phyloP scores from a whole-genome alignment of 2,888 invertebrate species.

The Dusona sp. region DNA sequence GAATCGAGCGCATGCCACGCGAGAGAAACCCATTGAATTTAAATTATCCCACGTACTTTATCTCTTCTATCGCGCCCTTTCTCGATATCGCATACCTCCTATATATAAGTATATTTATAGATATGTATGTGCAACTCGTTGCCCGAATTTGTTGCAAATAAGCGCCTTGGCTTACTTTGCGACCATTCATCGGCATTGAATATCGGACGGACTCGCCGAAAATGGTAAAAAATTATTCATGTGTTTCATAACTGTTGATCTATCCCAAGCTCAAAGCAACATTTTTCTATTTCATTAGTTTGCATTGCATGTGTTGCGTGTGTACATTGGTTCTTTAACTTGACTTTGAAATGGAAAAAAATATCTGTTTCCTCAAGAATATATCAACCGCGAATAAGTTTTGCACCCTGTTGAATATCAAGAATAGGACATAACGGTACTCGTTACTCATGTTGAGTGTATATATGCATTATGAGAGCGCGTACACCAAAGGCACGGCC shows the following conservation, averaged over 20 bases:
- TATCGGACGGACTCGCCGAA: neutral
- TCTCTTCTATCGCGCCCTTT: slow-evolving; percentile 56
- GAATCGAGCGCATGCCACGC: slow-evolving; percentile 60
- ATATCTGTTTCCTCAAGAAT: neutral
- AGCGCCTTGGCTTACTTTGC: slow-evolving; percentile 17
- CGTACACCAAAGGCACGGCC: slow-evolving; percentile 5
- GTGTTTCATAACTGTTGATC: neutral
- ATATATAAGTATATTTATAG: neutral
- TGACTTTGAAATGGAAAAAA: neutral
- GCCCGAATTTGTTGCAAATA: slow-evolving; percentile 43
- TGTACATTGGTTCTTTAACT: neutral
- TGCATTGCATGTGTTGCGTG: neutral
- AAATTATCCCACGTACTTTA: slow-evolving; percentile 73
- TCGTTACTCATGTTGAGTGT: neutral
- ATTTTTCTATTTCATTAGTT: neutral
- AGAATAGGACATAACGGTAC: slow-evolving; percentile 8
- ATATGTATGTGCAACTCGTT: neutral
- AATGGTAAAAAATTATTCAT: neutral
- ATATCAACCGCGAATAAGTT: neutral
- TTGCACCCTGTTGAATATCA: slow-evolving; percentile 28
- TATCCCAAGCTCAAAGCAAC: neutral
- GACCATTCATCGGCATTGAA: neutral
- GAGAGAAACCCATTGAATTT: slow-evolving; percentile 73
- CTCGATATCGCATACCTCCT: slow-evolving; percentile 25
- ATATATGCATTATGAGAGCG: neutral